Percentiles rank a stretch among this genome's conserved stretches.
Conservation (phyloP, 1,140 invertebrate species). For the Listronotus bonariensis region DNA sequence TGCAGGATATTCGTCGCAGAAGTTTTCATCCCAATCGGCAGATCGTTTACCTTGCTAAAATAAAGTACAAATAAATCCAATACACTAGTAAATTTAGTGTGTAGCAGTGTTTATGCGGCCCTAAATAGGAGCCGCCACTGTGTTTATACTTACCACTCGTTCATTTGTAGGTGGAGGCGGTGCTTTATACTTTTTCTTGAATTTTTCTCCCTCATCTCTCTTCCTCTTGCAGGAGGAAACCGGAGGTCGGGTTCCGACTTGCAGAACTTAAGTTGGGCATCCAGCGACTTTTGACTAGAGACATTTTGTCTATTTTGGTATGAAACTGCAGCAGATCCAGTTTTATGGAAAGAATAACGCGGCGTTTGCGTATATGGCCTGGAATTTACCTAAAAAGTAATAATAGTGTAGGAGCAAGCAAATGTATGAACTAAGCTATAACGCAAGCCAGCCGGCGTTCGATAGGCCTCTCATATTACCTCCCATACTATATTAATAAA, state of each 20-base stretch:
- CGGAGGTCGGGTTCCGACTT: slow-evolving; percentile 75
- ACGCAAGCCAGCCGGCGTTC: no score
- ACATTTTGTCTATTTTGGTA: slow-evolving; percentile 27
- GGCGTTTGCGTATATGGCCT: not conserved
- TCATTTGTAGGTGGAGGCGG: slow-evolving; percentile 59
- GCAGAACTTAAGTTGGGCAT: slow-evolving; percentile 59
- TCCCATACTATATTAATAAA: no score
- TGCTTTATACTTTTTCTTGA: slow-evolving; percentile 70
- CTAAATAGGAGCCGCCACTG: no score
- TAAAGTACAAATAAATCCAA: no score
- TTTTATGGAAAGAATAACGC: slow-evolving; percentile 27
- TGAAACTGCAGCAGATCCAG: not conserved
- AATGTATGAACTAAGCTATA: no score
- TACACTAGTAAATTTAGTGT: not conserved
- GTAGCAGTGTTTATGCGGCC: not conserved
- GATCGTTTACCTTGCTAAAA: slow-evolving; percentile 5
- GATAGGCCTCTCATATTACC: no score
- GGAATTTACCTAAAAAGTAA: not conserved
- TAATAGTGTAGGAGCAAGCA: no score
- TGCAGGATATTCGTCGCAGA: slow-evolving; percentile 53
- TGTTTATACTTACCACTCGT: slow-evolving; percentile 35
- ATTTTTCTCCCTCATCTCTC: slow-evolving; percentile 53
- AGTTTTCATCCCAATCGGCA: slow-evolving; percentile 32
- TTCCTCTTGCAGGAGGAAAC: slow-evolving; percentile 42
- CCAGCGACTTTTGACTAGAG: slow-evolving; percentile 34